Conservation (phyloP, 2,888 invertebrate genomes). For the Hypsopygia costalis region DNA sequence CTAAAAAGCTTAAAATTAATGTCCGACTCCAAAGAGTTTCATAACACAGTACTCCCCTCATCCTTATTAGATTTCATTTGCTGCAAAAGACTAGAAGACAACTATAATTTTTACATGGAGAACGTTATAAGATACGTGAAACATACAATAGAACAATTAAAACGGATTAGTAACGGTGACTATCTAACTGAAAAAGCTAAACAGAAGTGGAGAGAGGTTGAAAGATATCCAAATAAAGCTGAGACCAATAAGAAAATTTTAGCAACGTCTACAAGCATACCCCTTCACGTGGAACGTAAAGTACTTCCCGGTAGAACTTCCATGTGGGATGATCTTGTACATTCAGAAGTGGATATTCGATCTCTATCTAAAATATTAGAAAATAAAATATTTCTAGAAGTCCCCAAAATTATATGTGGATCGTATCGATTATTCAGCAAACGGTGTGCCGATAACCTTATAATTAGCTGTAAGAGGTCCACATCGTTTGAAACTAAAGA, state of each 20-base stretch:
- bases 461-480: slow-evolving; percentile 50
- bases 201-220: slow-evolving; percentile 60
- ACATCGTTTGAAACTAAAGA: slow-evolving; percentile 15
- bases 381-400: slow-evolving; percentile 57
- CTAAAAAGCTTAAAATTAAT: slow-evolving; percentile 35
- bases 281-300: slow-evolving; percentile 47
- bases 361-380: slow-evolving; percentile 60
- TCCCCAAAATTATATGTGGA: slow-evolving; percentile 56
- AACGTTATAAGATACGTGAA: slow-evolving; percentile 62
- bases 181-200: slow-evolving; percentile 65
- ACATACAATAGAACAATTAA: slow-evolving; percentile 67
- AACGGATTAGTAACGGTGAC: slow-evolving; percentile 70
- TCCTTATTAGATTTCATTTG: slow-evolving; percentile 63
- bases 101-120: slow-evolving; percentile 68
- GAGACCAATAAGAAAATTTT: slow-evolving; percentile 39
- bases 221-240: slow-evolving; percentile 20
- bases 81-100: slow-evolving; percentile 59
- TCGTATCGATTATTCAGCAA: slow-evolving; percentile 51
- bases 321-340: slow-evolving; percentile 58
- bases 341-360: slow-evolving; percentile 61
- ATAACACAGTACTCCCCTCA: slow-evolving; percentile 41
- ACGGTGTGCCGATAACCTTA: slow-evolving; percentile 44
- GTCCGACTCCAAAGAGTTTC: slow-evolving; percentile 29
- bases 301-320: slow-evolving; percentile 24
- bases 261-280: slow-evolving; percentile 52